phyloP scores from a whole-genome alignment of 2,888 invertebrate species.

The Podabrus alpinus region DNA sequence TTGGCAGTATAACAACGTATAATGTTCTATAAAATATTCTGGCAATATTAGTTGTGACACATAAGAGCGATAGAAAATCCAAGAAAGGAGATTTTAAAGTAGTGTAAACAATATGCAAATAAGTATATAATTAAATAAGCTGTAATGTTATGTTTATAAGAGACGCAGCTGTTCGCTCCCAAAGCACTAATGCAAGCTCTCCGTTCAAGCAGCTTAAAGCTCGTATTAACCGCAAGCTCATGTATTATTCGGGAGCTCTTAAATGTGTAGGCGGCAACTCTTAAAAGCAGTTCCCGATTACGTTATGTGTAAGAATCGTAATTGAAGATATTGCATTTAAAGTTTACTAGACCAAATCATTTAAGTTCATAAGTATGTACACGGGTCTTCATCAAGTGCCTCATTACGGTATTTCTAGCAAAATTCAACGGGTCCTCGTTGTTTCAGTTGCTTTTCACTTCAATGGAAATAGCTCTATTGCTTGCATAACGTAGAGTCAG shows the following conservation, averaged over 20 bases:
- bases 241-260: slow-evolving; percentile 53
- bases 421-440: slow-evolving; percentile 10
- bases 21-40: neutral
- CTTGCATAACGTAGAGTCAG: slow-evolving; percentile 17
- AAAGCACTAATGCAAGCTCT: slow-evolving; percentile 34
- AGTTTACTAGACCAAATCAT: slow-evolving; percentile 27
- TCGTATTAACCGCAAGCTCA: slow-evolving; percentile 52
- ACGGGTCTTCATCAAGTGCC: slow-evolving; percentile 23
- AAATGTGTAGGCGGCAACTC: slow-evolving; percentile 49
- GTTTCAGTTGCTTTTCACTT: slow-evolving; percentile 22
- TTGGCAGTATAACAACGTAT: neutral
- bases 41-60: neutral
- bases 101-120: slow-evolving; percentile 32
- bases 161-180: slow-evolving; percentile 34
- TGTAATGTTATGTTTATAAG: slow-evolving; percentile 33
- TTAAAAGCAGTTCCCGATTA: slow-evolving; percentile 52
- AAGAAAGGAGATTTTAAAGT: neutral
- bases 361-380: slow-evolving; percentile 28
- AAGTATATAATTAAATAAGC: slow-evolving; percentile 33
- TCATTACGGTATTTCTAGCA: slow-evolving; percentile 22
- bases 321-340: slow-evolving; percentile 39
- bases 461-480: slow-evolving; percentile 23
- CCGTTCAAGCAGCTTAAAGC: slow-evolving; percentile 51
- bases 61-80: neutral
- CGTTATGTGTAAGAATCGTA: slow-evolving; percentile 46